A percentile compares a stretch with the other conserved stretches of the same genome.
Evolutionary conservation across 2,797 vertebrate genomes (phyloP).

Genomic region (Furcifer pardalis): DNA sequence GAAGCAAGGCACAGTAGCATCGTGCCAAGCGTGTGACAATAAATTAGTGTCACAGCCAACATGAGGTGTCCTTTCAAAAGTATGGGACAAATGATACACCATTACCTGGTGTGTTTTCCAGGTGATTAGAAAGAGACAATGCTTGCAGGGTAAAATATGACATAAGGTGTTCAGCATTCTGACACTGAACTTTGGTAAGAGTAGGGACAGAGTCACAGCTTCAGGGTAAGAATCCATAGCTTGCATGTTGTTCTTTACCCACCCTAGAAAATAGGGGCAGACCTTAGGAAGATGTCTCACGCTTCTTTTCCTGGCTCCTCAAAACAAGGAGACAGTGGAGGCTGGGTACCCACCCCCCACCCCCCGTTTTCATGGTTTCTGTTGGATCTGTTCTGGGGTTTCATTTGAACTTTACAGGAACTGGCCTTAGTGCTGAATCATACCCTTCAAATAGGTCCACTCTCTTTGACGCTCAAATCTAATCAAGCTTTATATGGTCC

Average conservation of each 20-base stretch:
- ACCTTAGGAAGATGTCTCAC: no score
- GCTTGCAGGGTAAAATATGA: slow-evolving; percentile 43
- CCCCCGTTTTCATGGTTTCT: no score
- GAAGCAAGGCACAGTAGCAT: slow-evolving; percentile 49
- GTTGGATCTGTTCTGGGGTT: no score
- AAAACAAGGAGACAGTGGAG: no score
- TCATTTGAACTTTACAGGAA: no score
- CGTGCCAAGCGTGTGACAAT: slow-evolving; percentile 65
- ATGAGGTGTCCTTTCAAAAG: slow-evolving; percentile 63
- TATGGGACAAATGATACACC: slow-evolving; percentile 41
- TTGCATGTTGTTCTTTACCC: neutral
- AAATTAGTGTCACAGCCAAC: slow-evolving; percentile 68
- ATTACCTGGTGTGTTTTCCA: slow-evolving; percentile 46
- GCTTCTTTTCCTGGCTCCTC: no score
- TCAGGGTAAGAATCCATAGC: no score
- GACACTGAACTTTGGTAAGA: neutral
- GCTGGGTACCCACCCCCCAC: no score
- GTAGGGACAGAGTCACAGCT: neutral
- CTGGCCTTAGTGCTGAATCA: no score
- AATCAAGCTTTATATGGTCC: no score
- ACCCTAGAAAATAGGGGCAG: neutral
- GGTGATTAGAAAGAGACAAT: slow-evolving; percentile 37
- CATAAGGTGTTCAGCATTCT: neutral
- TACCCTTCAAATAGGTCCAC: no score
- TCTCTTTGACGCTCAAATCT: no score